Evolutionary conservation across 2,888 invertebrate species (phyloP).

Genomic region (Hypercompe scribonia): DNA sequence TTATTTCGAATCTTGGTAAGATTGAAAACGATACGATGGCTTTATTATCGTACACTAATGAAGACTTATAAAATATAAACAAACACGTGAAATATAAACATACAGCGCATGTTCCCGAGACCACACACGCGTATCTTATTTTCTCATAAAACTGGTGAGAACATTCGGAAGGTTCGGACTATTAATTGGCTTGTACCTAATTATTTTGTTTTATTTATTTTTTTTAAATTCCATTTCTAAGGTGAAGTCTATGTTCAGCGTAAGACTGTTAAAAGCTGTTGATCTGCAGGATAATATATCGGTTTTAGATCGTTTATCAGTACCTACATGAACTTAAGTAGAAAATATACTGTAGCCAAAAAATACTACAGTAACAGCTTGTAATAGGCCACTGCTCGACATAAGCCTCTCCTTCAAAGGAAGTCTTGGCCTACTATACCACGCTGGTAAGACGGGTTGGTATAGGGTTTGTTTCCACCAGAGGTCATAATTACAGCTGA

Average conservation of each 20-base stretch:
- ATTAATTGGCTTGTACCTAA: not conserved
- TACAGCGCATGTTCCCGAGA: constrained; percentile 17
- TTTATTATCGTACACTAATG: constrained; percentile 10
- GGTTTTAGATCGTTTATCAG: not conserved
- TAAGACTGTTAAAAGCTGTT: too few relatives aligned
- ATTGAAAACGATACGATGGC: not conserved
- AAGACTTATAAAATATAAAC: constrained; percentile 18
- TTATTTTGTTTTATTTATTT: not conserved
- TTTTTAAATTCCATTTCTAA: not conserved
- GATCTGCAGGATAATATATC: too few relatives aligned
- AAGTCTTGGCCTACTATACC: too few relatives aligned
- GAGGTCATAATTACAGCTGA: too few relatives aligned
- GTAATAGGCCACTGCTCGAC: too few relatives aligned
- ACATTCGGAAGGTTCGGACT: not conserved
- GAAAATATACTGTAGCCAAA: not conserved
- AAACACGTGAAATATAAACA: constrained; percentile 15
- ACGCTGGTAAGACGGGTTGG: too few relatives aligned
- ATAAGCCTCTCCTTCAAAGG: too few relatives aligned
- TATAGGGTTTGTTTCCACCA: too few relatives aligned
- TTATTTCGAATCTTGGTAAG: constrained; percentile 1
- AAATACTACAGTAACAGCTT: too few relatives aligned
- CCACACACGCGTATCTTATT: constrained; percentile 17
- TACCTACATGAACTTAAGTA: not conserved
- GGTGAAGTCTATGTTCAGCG: too few relatives aligned
- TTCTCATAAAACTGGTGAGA: constrained; percentile 20